Base-by-base conservation (phyloP, 2,888 invertebrate species). In the Andrena bucephala region DNA sequence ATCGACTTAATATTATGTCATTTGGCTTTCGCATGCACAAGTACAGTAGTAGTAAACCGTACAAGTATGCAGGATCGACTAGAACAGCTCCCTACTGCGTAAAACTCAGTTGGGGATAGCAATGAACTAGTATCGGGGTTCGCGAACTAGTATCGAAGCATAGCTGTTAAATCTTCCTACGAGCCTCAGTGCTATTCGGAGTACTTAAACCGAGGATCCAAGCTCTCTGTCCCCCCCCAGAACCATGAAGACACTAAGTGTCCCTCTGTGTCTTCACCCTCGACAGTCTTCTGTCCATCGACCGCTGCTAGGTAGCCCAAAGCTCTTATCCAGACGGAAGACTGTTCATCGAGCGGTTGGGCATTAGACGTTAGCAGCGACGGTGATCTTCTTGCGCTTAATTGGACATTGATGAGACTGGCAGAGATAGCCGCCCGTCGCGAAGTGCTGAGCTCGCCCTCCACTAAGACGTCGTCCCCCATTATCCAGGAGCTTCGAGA, bases 391-490 rank as follows among this genome's bases (percentile, higher is more conserved):
- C 66, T 74, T 72, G 72, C 62, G 62, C 62, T 84, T 86, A 85
- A 85, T 85, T 85, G 87, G 87, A 85, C 87, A 71, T 84, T 81
- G 87, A 81, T 57, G 74, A 71, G 79, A 81, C 71, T 33, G 77
- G 74, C 71, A 67, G 74, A 71, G 85, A 79, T 84, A 81, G 81
- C 72, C 87, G 63, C 72, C 84, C 27, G 69, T 73, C 50, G 69
- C 57, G 73, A 84, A 86, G 87, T 86, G 85, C 84, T 76, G 85
- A 85, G 83, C 67, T 69, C 36, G 67, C 81, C 4, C 48, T 5
- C 33, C 67, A 52, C 60, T 52, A 29, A 48, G 59, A 31, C 65
- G 78, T 69, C 68, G 5, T 62, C 63, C 13, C 16, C 63, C 54
- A 81, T 81, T 72, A 80, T 66, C 6, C 42, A 1, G 16, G 54